phyloP scores from a whole-genome alignment of 1,140 invertebrate genomes.

The Penaeus chinensis region DNA sequence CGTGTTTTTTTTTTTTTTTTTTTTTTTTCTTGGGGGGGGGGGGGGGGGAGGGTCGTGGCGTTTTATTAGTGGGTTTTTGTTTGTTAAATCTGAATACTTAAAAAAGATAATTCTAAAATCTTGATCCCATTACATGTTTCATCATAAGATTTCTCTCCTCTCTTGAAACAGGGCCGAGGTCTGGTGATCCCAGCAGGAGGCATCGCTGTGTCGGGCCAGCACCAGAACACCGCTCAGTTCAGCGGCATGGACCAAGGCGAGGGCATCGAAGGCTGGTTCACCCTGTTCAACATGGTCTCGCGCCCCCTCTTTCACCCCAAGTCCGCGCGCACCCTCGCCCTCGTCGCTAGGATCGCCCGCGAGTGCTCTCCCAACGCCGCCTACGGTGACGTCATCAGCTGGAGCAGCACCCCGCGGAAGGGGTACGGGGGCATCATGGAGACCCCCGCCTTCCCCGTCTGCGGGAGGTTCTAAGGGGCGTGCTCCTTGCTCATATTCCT shows the following conservation, averaged over 20 bases:
- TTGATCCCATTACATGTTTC: no score
- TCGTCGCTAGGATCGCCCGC: not conserved
- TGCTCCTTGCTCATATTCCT: no score
- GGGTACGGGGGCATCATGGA: constrained; percentile 27
- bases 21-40: not conserved
- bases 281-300: constrained; percentile 22
- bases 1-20: not conserved
- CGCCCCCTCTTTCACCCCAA: not conserved
- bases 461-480: no score
- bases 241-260: constrained; percentile 28
- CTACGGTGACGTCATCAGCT: constrained; percentile 8
- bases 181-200: constrained; percentile 25
- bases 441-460: not conserved
- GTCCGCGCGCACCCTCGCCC: not conserved
- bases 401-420: constrained; percentile 14
- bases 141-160: not conserved
- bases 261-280: constrained; percentile 38
- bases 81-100: no score
- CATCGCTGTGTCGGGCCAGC: constrained; percentile 19
- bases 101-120: no score
- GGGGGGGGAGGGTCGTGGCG: not conserved
- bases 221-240: constrained; percentile 23
- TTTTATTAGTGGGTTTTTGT: not conserved
- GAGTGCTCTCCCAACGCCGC: not conserved
- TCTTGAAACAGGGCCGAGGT: not conserved